A percentile compares a stretch with the other conserved stretches of the same genome.
These are phyloP conservation scores for Machaerirhynchus nigripectus DNA, from an alignment of 2,113 vertebrate genomes.

Conservation along the genomic window DNA sequence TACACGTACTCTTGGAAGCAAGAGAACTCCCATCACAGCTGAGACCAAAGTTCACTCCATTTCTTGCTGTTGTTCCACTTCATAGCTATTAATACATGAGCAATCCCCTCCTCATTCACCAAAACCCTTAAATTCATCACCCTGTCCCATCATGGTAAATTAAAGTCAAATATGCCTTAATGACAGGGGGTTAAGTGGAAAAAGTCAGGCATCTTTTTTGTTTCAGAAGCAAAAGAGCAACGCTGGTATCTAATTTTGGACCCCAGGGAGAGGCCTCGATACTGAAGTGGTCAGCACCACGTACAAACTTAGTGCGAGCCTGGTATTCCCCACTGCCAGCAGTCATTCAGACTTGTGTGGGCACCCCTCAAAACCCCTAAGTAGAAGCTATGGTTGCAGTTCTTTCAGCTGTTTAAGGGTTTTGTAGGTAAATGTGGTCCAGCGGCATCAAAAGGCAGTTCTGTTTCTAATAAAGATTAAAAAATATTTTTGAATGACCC, in stretches of 20 bases:
- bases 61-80: neutral
- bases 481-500: conserved; percentile 67
- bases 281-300: conserved; percentile 10
- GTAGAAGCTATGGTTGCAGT: conserved; percentile 7
- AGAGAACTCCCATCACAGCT: neutral
- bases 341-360: neutral
- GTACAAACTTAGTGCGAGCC: neutral
- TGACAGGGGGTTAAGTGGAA: neutral
- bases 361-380: conserved; percentile 40
- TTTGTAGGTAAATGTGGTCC: conserved; percentile 58
- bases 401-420: neutral
- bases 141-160: neutral
- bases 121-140: neutral
- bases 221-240: neutral
- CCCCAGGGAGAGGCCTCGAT: neutral
- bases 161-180: conserved; percentile 4
- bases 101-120: neutral
- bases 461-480: conserved; percentile 69
- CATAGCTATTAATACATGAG: neutral
- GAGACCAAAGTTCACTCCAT: accelerated
- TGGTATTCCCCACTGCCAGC: neutral
- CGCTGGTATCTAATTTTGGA: neutral
- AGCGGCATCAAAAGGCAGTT: conserved; percentile 3
- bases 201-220: neutral
- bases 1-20: neutral